Evolutionary conservation across 2,797 vertebrate species (phyloP).

Genomic region (Kryptolebias ocellatus): DNA sequence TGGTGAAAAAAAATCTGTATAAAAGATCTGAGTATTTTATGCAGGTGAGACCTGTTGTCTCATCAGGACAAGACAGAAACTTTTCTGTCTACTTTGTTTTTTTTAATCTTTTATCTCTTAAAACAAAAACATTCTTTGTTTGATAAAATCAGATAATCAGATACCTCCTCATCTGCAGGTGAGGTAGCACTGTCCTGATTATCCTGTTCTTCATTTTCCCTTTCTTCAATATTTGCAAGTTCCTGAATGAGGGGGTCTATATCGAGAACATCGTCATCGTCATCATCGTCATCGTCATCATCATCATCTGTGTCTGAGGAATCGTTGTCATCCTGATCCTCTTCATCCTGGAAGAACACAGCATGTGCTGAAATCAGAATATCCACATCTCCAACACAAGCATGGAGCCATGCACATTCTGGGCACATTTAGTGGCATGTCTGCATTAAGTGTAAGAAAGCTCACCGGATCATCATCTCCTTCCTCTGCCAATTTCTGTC

Average conservation of each 20-base stretch:
- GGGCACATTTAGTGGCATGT: too few relatives aligned
- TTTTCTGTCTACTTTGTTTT: too few relatives aligned
- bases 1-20: too few relatives aligned
- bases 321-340: conserved; percentile 83
- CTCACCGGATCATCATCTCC: conserved; percentile 94
- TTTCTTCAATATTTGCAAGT: conserved; percentile 83
- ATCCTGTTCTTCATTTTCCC: conserved; percentile 84
- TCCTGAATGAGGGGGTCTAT: conserved; percentile 90
- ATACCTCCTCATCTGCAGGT: conserved; percentile 86
- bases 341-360: conserved; percentile 80
- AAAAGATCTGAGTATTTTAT: too few relatives aligned
- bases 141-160: neutral
- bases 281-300: conserved; percentile 64
- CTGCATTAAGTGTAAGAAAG: neutral
- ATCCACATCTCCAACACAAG: neutral
- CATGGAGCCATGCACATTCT: neutral
- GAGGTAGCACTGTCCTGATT: conserved; percentile 86
- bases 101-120: too few relatives aligned
- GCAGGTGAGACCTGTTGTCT: too few relatives aligned
- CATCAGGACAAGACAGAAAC: too few relatives aligned
- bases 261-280: conserved; percentile 91
- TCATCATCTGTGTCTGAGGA: conserved; percentile 56
- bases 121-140: too few relatives aligned
- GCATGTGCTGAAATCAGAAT: neutral
- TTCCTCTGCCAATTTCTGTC: conserved; percentile 93